A percentile compares a stretch with the other conserved stretches of the same genome.
Conservation (phyloP, 2,113 vertebrate species). For the Mola mola region DNA sequence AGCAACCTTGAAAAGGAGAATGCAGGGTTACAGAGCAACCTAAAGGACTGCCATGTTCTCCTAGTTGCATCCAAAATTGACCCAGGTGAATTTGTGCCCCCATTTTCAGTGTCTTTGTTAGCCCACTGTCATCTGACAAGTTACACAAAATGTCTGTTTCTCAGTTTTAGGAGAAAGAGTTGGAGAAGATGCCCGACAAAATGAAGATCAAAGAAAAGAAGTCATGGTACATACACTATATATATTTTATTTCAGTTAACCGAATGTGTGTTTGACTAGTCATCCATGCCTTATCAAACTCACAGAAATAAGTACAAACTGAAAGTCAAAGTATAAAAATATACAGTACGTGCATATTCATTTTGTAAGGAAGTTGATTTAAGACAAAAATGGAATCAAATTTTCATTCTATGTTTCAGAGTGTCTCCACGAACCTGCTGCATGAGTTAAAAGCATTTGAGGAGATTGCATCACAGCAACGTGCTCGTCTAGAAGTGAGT, state of each 20-base stretch:
- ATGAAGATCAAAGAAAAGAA: conserved; percentile 70
- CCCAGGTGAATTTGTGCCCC: conserved; percentile 58
- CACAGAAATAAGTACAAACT: no score
- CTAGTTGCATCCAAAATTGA: conserved; percentile 67
- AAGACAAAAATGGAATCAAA: conserved; percentile 6
- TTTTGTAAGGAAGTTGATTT: no score
- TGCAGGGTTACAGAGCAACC: conserved; percentile 65
- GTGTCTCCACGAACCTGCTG: conserved; percentile 69
- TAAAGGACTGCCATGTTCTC: conserved; percentile 73
- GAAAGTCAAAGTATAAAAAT: no score
- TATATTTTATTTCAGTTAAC: conserved; percentile 17
- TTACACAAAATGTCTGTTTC: not conserved
- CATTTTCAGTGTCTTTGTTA: not conserved
- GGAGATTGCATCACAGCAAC: conserved; percentile 61
- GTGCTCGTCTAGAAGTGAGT: conserved; percentile 63
- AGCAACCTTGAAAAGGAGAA: conserved; percentile 72
- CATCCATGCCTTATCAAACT: no score
- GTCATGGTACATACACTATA: conserved; percentile 71
- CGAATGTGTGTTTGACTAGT: no score
- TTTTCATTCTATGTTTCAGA: conserved; percentile 55
- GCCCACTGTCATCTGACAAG: not conserved
- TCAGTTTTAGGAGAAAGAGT: conserved; percentile 77
- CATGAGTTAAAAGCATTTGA: conserved; percentile 69
- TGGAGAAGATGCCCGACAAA: conserved; percentile 57
- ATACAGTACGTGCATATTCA: no score